These are phyloP conservation scores for Xerus rutilus DNA, from an alignment of 2,797 vertebrate genomes.

Conservation along the genomic window DNA sequence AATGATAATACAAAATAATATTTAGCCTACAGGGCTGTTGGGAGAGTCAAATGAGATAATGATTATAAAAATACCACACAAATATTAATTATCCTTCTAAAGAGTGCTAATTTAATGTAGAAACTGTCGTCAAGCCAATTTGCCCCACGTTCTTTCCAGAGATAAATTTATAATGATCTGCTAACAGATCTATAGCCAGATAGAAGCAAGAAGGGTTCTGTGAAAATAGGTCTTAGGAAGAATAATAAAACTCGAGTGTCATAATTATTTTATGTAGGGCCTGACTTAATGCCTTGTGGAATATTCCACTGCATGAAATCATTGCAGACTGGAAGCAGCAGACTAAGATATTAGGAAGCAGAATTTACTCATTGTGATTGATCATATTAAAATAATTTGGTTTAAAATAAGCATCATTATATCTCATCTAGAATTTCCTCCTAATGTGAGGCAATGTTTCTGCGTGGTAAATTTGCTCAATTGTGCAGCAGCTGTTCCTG, in stretches of 20 bases:
- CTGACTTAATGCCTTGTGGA: constrained; percentile 52
- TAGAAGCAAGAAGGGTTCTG: neutral
- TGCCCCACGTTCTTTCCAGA: neutral
- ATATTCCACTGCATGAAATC: constrained; percentile 53
- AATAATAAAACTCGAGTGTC: constrained; percentile 17
- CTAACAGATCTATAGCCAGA: neutral
- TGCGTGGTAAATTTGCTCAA: constrained; percentile 49
- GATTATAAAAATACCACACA: neutral
- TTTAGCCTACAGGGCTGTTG: neutral
- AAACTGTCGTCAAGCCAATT: neutral
- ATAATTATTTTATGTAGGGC: constrained; percentile 60
- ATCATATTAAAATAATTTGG: constrained; percentile 76
- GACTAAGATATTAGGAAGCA: constrained; percentile 48
- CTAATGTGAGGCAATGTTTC: constrained; percentile 67
- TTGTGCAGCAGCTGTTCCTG: constrained; percentile 43
- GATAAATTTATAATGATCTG: constrained; percentile 49
- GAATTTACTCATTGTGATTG: constrained; percentile 55
- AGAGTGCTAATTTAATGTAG: constrained; percentile 15
- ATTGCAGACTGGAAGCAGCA: neutral
- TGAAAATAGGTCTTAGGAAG: constrained; percentile 63
- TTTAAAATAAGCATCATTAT: constrained; percentile 70
- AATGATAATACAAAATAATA: neutral
- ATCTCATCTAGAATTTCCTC: constrained; percentile 56
- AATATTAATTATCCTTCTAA: neutral
- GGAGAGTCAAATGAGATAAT: neutral